phyloP scores from a whole-genome alignment of 1,140 invertebrate genomes.

The Copidosoma floridanum region DNA sequence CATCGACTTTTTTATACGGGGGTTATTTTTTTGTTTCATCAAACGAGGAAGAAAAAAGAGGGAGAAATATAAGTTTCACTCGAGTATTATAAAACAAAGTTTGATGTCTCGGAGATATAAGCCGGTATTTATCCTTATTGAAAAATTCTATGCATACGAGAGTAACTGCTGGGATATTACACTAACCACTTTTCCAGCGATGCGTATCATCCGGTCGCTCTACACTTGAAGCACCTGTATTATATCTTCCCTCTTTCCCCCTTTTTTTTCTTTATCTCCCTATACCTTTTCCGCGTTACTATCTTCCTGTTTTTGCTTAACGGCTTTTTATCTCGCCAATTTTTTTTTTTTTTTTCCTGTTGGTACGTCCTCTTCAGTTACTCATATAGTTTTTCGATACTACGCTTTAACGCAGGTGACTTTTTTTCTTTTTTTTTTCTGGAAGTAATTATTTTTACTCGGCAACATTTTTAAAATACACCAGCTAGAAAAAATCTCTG shows the following conservation, averaged over 20 bases:
- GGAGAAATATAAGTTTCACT: constrained; percentile 24
- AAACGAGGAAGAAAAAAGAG: too few species aligned
- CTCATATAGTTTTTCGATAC: too few species aligned
- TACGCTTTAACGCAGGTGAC: too few species aligned
- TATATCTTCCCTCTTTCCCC: background rate
- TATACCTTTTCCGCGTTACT: background rate
- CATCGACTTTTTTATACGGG: too few species aligned
- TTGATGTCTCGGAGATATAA: constrained; percentile 5
- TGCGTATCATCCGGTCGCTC: too few species aligned
- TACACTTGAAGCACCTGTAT: too few species aligned
- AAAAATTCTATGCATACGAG: constrained; percentile 43
- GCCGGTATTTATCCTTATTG: constrained; percentile 35
- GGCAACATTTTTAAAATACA: too few species aligned
- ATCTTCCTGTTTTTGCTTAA: background rate
- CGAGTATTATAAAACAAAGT: constrained; percentile 14
- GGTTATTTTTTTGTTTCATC: too few species aligned
- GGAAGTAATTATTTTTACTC: too few species aligned
- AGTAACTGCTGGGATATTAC: constrained; percentile 32
- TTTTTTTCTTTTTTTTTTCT: too few species aligned
- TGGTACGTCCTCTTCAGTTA: background rate
- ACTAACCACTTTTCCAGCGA: constrained; percentile 3
- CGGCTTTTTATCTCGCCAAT: background rate
- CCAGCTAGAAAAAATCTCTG: too few species aligned
- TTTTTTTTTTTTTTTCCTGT: background rate
- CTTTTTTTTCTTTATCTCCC: background rate